Evolutionary conservation across 2,797 vertebrate species (phyloP).

Genomic region (Tolypeutes matacus): DNA sequence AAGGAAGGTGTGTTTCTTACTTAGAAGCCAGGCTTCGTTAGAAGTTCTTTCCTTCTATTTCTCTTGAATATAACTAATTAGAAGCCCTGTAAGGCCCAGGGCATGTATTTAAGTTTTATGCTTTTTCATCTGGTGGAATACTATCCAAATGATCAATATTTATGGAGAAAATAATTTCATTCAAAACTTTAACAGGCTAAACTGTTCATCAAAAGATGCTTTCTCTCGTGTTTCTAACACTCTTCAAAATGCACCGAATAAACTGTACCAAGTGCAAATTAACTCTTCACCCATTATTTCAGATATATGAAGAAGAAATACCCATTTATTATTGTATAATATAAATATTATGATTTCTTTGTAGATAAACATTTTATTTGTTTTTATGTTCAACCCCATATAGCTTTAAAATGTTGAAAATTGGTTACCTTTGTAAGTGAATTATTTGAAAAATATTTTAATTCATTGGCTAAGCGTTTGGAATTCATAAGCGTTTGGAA

Average conservation of each 20-base stretch:
- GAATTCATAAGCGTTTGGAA: background rate
- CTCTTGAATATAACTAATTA: background rate
- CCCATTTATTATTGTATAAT: background rate
- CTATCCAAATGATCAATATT: background rate
- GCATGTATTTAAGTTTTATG: slow-evolving; percentile 12
- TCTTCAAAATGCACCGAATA: background rate
- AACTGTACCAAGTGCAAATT: background rate
- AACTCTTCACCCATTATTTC: fast-evolving
- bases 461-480: background rate
- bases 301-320: background rate
- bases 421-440: too few relatives aligned
- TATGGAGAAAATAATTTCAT: background rate
- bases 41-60: background rate
- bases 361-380: background rate
- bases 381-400: background rate
- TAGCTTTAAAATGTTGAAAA: background rate
- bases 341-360: background rate
- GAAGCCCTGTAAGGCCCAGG: slow-evolving; percentile 15
- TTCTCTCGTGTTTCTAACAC: background rate
- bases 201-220: background rate
- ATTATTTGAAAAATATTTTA: background rate
- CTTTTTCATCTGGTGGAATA: background rate
- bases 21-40: background rate
- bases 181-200: background rate
- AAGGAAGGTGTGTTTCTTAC: slow-evolving; percentile 91